These are phyloP conservation scores for Brachionus manjavacas DNA, from an alignment of 1,140 invertebrate genomes.

Conservation along the genomic window DNA sequence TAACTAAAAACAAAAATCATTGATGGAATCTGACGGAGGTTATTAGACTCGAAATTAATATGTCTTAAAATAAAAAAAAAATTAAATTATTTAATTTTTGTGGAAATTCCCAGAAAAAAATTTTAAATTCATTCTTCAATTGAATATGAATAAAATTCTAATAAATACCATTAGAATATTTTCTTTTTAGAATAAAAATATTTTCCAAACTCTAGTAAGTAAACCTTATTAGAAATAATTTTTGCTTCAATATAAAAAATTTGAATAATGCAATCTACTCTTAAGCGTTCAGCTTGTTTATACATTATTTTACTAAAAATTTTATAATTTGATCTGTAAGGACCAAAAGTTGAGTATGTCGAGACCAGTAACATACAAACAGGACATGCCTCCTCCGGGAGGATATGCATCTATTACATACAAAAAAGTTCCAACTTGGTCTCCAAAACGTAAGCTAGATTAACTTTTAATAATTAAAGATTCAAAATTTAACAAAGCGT, in stretches of 20 bases:
- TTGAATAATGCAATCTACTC: conserved; percentile 5
- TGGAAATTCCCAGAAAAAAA: no score
- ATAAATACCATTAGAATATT: no score
- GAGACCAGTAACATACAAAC: conserved; percentile 13
- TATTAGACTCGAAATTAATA: no score
- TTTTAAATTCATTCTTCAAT: no score
- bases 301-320: not conserved
- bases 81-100: no score
- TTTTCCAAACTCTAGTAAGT: not conserved
- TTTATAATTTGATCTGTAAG: conserved; percentile 1
- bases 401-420: conserved; percentile 5
- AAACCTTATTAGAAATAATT: not conserved
- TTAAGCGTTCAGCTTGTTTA: conserved; percentile 22
- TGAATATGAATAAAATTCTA: no score
- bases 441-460: conserved; percentile 7
- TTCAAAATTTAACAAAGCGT: not conserved
- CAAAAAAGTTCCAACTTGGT: conserved; percentile 32
- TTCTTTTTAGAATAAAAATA: no score
- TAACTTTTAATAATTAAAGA: no score
- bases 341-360: not conserved
- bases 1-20: no score
- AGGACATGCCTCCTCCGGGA: conserved; percentile 41
- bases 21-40: no score
- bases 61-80: no score
- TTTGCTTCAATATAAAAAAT: not conserved